Evolutionary conservation across 1,140 invertebrate species (phyloP), one percentile per base, ranked within the genome.

Genomic region (Phocides pigmalion): DNA sequence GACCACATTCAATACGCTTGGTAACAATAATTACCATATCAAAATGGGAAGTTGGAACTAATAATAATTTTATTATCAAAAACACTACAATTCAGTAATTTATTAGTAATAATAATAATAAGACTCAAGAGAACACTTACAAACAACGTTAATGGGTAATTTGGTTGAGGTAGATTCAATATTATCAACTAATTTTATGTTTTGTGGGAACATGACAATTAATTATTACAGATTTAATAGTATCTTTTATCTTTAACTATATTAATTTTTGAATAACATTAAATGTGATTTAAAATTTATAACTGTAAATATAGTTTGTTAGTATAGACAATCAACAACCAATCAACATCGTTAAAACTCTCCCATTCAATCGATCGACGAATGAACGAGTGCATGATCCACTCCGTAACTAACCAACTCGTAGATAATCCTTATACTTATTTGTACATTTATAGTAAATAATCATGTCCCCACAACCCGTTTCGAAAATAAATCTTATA

Each of bases 11-110:
- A 90, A 90, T 83, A 90, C 70, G 63, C 53, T 74, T 72, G 80
- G 84, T 84, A 87, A 89, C 82, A 90, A 90, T 87, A 90, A 72
- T 90, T 83, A 82, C 88, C 86, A 72, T 87, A 90, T 90, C 83
- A 90, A 90, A 90, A 90, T 73, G 81, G 81, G 76, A 70, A 81
- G 68, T 77, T 80, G 77, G 80, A 84, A 87, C 79, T 84, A 84
- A 84, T 84, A 81, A 81, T 80, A 83, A 76, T 72, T 79, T 80
- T 81, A 79, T 83, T 82, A 82, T 90, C 72, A 86, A 89, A 86
- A 90, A 90, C 85, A 87, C 85, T 88, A 87, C 81, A 62, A 64
- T 79, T 81, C 81, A 81, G 77, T 85, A 72, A 81, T 83, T 80
- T 76, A 83, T 87, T 86, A 87, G 74, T 84, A 78, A 81, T 73